Evolutionary conservation across 1,140 invertebrate genomes (phyloP), one percentile per base, ranked within the genome.

Genomic region (Polypedilum pembai): DNA sequence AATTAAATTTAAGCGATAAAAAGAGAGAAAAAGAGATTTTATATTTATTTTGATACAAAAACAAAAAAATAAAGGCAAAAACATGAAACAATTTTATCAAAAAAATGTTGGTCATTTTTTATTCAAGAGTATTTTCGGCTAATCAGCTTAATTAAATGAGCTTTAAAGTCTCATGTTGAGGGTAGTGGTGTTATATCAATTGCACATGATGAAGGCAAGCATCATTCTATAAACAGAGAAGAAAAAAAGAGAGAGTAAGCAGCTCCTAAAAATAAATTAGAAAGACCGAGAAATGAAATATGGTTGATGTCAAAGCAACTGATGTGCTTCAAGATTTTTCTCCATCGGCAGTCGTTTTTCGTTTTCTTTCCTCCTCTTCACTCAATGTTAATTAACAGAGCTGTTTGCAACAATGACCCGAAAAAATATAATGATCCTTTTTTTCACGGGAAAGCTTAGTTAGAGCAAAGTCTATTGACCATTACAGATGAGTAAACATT

Each of bases 401-500:
- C 12, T 12, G 45, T 56, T 15, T 4, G 45, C 24, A 33, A 56
- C 45, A 56, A n/a, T 56, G 45, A 56, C n/a, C 45, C 45, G 45
- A 56, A n/a, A 33, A 33, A 56, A 12, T 56, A 56, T 56, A 56
- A 56, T 56, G 45, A 56, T 56, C 45, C 45, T 56, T 56, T 45
- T 45, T 56, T 56, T 4, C n/a, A n/a, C 12, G n/a, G 45, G n/a
- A 56, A 56, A 12, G 45, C 24, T 33, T 33, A 33, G 45, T 56
- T 56, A 56, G n/a, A 56, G 15, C 12, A 15, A 56, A 56, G n/a
- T 56, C 45, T 15, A 56, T 56, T 56, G 45, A 56, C 45, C 45
- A 56, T 56, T 56, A 56, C 45, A 56, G 45, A 56, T 56, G 45
- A 56, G n/a, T 56, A 56, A 56, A 12, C 45, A 56, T n/a, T 56